Conservation (phyloP, 2,888 invertebrate species). For the Calameuta pallipes region DNA sequence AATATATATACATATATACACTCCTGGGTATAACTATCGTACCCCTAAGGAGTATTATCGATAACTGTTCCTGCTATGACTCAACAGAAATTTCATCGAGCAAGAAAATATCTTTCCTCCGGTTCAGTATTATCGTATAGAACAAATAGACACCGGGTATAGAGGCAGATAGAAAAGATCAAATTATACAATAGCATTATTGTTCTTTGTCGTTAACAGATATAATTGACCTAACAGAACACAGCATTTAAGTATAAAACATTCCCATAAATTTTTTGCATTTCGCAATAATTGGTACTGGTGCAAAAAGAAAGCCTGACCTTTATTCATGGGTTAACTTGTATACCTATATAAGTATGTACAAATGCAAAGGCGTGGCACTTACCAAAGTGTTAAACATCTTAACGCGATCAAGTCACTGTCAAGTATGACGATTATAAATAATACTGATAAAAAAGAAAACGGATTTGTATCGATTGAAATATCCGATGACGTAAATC, state of each 20-base stretch:
- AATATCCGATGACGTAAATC: background rate
- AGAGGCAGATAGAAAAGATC: background rate
- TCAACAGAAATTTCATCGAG: background rate
- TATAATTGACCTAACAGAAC: background rate
- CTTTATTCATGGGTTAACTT: background rate
- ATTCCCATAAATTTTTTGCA: background rate
- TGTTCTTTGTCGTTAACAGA: background rate
- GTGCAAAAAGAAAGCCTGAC: background rate
- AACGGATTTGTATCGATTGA: background rate
- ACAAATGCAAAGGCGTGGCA: slow-evolving; percentile 1
- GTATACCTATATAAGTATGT: background rate
- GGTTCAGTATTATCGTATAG: background rate
- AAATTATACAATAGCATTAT: background rate
- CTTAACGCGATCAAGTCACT: background rate
- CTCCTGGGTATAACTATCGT: background rate
- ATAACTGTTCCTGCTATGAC: background rate
- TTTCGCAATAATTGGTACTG: background rate
- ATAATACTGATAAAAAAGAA: no score
- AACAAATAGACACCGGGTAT: background rate
- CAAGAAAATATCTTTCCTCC: background rate
- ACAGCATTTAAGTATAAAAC: background rate
- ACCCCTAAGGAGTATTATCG: background rate
- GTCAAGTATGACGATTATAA: background rate
- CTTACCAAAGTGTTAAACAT: background rate
- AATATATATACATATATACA: no score